Percentiles rank a stretch among this genome's conserved stretches.
Evolutionary conservation across 2,888 invertebrate species (phyloP).

Genomic region (Heterodera filipjevi): DNA sequence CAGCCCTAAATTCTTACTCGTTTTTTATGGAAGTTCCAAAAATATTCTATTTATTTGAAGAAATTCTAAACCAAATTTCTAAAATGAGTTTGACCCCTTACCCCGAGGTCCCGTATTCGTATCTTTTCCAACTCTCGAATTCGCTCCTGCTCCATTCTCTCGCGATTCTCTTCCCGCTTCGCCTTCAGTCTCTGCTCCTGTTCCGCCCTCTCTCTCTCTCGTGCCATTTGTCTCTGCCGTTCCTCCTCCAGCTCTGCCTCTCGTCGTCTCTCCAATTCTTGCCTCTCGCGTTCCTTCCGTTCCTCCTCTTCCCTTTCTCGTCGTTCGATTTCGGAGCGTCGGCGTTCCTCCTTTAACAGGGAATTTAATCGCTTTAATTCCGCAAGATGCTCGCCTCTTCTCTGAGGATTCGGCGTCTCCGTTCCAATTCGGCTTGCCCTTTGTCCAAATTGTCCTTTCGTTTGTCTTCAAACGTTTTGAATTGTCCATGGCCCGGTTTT

Average conservation of each 20-base stretch:
- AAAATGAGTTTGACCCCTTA: constrained; percentile 10
- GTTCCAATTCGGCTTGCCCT: constrained; percentile 93
- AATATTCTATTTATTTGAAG: too few species aligned
- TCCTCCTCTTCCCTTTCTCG: constrained; percentile 90
- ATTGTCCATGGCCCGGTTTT: constrained; percentile 47
- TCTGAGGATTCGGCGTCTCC: constrained; percentile 82
- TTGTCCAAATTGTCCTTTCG: constrained; percentile 95
- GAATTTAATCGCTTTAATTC: constrained; percentile 28
- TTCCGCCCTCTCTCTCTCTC: constrained; percentile 75
- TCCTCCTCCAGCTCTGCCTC: constrained; percentile 69
- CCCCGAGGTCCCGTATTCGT: constrained; percentile 46
- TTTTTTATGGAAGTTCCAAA: too few species aligned
- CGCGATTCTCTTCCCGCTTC: constrained; percentile 77
- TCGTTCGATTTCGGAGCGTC: constrained; percentile 74
- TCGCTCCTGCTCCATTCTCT: constrained; percentile 91
- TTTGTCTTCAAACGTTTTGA: constrained; percentile 80
- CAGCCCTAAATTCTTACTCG: too few species aligned
- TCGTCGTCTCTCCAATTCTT: constrained; percentile 61
- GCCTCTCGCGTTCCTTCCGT: constrained; percentile 76
- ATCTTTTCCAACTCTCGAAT: constrained; percentile 78
- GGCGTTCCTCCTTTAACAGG: constrained; percentile 49
- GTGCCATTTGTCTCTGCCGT: constrained; percentile 88
- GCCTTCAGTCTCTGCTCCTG: constrained; percentile 47
- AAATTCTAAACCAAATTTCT: constrained; percentile 3
- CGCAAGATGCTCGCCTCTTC: constrained; percentile 77